Evolutionary conservation across 1,140 invertebrate genomes (phyloP), one percentile per base, ranked within the genome.

Genomic region (Oscheius sp.): DNA sequence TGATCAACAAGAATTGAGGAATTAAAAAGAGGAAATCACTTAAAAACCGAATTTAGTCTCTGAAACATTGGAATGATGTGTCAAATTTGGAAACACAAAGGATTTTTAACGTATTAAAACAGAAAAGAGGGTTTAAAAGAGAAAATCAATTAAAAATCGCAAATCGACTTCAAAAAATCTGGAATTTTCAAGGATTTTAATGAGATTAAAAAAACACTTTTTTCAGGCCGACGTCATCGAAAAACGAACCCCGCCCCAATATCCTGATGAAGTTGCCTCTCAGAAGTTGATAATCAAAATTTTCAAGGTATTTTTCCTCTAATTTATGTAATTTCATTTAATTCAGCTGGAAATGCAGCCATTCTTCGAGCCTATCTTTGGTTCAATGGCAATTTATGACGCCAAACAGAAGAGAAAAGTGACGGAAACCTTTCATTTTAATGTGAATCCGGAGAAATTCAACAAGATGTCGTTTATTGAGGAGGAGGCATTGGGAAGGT

Each of bases 341-440:
- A 23, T 65, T 71, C 45, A 79, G 71, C 55, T 79, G 1, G 42
- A 29, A 10, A 42, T 83, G 0, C 68, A 79, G 28, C 81, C 80
- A 7, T 18, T 23, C 34, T 69, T 82, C 20, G 81, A 83, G 32
- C 78, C 81, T 15, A 38, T 84, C 29, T 84, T 82, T 46, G 77
- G 45, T 52, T 73, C 69, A 2, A 62, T 77, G 29, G 75, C 82
- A 15, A 35, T 83, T 1, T 83, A 79, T 45, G 83, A 83, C 68
- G 62, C 76, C 3, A 67, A 78, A 34, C 45, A 66, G 10, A 77
- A 67, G 31, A 69, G 64, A 42, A 74, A 73, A 62, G 45, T 83
- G 1, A 80, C 82, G 4, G 81, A 83, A 73, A 78, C 76, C 18
- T 82, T 83, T 31, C 71, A 84, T 59, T 84, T 83, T 46, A 80